Percentiles rank a stretch among this genome's conserved stretches.
phyloP scores from a whole-genome alignment of 2,113 vertebrate genomes.

The Thalassarche chlororhynchos region DNA sequence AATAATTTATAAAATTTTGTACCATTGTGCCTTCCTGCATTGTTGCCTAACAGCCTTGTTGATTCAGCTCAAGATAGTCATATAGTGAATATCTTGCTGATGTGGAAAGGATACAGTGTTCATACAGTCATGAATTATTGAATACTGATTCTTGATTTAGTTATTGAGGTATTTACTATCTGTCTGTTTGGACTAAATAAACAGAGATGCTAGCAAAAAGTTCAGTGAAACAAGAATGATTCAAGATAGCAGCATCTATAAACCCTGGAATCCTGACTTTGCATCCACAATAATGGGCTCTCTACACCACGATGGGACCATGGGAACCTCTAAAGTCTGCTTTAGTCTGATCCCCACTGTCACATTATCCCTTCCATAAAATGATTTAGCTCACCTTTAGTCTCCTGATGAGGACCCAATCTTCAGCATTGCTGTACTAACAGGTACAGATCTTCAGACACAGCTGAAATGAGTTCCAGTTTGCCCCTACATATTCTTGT shows the following conservation, averaged over 20 bases:
- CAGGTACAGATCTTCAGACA: background rate
- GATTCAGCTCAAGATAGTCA: background rate
- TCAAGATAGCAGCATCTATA: background rate
- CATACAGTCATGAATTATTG: background rate
- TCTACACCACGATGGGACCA: accelerated
- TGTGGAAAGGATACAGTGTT: background rate
- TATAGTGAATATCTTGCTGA: background rate
- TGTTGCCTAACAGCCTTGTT: background rate
- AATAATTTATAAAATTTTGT: background rate
- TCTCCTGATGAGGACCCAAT: background rate
- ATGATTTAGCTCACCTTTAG: background rate
- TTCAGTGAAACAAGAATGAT: background rate
- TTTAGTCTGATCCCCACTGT: background rate
- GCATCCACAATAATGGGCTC: background rate
- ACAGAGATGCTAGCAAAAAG: background rate
- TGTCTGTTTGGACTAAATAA: background rate
- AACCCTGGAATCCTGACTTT: background rate
- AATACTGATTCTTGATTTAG: background rate
- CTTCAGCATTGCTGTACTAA: background rate
- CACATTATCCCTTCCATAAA: background rate
- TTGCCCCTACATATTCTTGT: background rate
- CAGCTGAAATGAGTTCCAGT: background rate
- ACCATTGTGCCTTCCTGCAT: background rate
- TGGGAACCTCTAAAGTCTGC: background rate
- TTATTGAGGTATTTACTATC: background rate